Conservation (phyloP, 2,113 vertebrate species). For the Hiodon alosoides region DNA sequence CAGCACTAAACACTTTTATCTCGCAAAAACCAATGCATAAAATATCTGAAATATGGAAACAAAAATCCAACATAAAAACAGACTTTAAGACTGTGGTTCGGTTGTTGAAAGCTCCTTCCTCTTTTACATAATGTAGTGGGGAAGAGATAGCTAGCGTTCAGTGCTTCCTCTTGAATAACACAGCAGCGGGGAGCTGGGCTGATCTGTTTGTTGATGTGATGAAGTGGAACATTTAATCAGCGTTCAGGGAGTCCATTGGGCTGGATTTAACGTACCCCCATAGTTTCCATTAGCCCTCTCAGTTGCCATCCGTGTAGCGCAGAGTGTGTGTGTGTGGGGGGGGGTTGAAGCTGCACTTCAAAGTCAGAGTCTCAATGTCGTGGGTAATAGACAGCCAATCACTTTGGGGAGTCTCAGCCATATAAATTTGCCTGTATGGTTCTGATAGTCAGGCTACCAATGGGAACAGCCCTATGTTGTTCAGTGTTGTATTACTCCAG, state of each 20-base stretch:
- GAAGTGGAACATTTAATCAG: conserved; percentile 41
- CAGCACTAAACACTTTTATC: too few relatives aligned
- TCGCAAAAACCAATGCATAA: too few relatives aligned
- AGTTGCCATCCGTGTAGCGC: conserved; percentile 43
- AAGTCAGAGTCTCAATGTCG: not conserved
- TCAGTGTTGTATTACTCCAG: too few relatives aligned
- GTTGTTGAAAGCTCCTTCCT: not conserved
- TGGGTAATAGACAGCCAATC: too few relatives aligned
- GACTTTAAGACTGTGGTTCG: not conserved
- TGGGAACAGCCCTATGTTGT: too few relatives aligned
- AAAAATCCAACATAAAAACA: not conserved
- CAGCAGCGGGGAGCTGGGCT: conserved; percentile 18
- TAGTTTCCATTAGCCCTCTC: conserved; percentile 50
- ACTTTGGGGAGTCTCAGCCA: too few relatives aligned
- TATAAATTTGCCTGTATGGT: too few relatives aligned
- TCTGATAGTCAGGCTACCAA: too few relatives aligned
- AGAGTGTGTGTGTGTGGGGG: conserved; percentile 12
- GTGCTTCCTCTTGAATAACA: not conserved
- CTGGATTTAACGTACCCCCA: conserved; percentile 35
- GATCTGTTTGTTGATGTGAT: conserved; percentile 19
- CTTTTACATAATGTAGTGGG: not conserved
- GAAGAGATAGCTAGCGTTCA: not conserved
- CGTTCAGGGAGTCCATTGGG: conserved; percentile 28
- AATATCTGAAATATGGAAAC: not conserved
- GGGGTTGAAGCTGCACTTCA: conserved; percentile 14